phyloP scores from a whole-genome alignment of 2,113 vertebrate genomes.

The Addax nasomaculatus region DNA sequence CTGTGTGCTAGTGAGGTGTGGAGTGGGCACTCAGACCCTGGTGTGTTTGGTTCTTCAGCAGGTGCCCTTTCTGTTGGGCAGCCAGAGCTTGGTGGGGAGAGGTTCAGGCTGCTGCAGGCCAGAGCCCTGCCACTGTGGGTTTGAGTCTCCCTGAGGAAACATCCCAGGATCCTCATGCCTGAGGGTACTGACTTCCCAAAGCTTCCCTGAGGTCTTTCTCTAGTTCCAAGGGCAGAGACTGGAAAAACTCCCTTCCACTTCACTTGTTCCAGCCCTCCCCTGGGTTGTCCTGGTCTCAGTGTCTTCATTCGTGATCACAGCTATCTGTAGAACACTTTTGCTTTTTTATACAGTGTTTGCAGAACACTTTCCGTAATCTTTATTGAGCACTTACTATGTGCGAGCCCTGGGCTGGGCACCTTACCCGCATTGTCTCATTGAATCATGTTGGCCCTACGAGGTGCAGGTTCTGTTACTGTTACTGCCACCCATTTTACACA shows the following conservation, averaged over 20 bases:
- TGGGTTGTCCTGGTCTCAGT: background rate
- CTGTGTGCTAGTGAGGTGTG: background rate
- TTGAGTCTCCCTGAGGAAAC: background rate
- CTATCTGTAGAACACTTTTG: background rate
- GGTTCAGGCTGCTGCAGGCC: background rate
- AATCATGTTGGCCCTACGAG: background rate
- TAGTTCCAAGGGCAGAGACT: background rate
- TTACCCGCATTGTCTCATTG: background rate
- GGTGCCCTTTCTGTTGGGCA: background rate
- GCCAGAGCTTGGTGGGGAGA: background rate
- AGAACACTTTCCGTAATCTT: background rate
- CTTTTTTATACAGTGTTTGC: background rate
- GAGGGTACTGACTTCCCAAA: background rate
- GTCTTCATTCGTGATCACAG: background rate
- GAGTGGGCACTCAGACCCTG: background rate
- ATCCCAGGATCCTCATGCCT: rapidly evolving
- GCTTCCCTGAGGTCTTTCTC: background rate
- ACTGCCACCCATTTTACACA: background rate
- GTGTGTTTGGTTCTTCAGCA: background rate
- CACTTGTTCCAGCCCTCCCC: background rate
- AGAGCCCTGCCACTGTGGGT: background rate
- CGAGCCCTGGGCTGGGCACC: background rate
- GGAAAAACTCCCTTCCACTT: background rate
- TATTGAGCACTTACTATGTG: background rate
- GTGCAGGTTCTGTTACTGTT: background rate